Evolutionary conservation across 2,888 invertebrate species (phyloP).

Genomic region (Arctia plantaginis): DNA sequence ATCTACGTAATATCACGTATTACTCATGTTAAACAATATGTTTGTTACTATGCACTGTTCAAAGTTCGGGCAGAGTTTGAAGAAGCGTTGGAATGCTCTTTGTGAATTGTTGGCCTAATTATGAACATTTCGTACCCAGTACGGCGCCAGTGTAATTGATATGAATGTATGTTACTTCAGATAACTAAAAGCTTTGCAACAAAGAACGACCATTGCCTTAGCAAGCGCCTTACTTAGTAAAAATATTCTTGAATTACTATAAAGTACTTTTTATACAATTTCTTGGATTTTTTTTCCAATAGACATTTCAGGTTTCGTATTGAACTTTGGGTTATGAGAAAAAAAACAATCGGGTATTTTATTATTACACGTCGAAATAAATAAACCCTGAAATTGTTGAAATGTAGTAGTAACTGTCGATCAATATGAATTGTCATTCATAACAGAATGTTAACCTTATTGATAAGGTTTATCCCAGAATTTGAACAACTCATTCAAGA

Average conservation of each 20-base stretch:
- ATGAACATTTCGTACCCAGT: neutral
- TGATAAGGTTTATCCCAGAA: no score
- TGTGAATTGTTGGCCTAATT: slow-evolving; percentile 8
- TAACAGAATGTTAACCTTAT: no score
- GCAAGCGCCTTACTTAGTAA: neutral
- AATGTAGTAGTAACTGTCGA: neutral
- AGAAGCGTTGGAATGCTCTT: slow-evolving; percentile 11
- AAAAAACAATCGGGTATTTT: neutral
- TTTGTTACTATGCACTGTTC: slow-evolving; percentile 18
- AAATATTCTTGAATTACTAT: neutral
- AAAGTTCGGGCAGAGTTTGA: slow-evolving; percentile 14
- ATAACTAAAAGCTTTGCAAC: neutral
- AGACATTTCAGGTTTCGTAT: no score
- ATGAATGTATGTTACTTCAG: neutral
- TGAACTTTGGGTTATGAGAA: no score
- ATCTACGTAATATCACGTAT: slow-evolving; percentile 5
- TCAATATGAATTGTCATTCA: no score
- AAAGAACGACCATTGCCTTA: neutral
- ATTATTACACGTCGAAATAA: no score
- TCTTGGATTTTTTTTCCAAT: no score
- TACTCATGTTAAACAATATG: slow-evolving; percentile 19
- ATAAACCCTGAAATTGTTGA: neutral
- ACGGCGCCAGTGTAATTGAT: neutral
- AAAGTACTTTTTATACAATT: no score
- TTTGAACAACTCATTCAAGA: no score